These are phyloP conservation scores for Plectropomus leopardus DNA, from an alignment of 2,113 vertebrate species.

Conservation along the genomic window DNA sequence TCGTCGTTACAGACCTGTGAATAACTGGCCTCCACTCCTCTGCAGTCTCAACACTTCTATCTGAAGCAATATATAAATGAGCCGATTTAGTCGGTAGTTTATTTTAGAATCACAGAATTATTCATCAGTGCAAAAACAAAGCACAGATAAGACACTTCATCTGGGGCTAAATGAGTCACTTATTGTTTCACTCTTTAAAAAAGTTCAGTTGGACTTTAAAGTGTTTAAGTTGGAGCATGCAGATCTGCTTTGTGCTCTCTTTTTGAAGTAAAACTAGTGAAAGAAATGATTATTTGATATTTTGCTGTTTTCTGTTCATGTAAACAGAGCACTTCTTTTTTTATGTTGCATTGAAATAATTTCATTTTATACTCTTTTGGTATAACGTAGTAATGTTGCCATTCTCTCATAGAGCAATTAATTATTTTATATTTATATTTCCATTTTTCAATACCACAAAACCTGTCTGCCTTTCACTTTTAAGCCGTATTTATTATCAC, in stretches of 20 bases:
- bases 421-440: no score
- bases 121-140: constrained; percentile 37
- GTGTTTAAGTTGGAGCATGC: background rate
- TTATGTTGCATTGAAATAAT: no score
- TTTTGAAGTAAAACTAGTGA: constrained; percentile 23
- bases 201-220: background rate
- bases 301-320: background rate
- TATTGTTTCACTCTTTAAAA: constrained; percentile 21
- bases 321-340: background rate
- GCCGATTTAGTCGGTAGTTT: constrained; percentile 24
- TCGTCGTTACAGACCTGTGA: constrained; percentile 3
- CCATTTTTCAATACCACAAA: no score
- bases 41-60: constrained; percentile 12
- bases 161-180: constrained; percentile 26
- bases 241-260: constrained; percentile 1
- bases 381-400: no score
- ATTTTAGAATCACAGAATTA: constrained; percentile 41
- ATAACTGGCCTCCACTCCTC: constrained; percentile 6
- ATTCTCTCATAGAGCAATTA: no score
- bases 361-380: no score
- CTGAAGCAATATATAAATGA: constrained; percentile 1
- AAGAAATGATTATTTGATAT: background rate
- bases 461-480: no score
- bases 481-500: no score
- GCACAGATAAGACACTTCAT: constrained; percentile 15